Evolutionary conservation across 2,797 vertebrate genomes (phyloP), one percentile per base, ranked within the genome.

Genomic region (Euthynnus affinis): DNA sequence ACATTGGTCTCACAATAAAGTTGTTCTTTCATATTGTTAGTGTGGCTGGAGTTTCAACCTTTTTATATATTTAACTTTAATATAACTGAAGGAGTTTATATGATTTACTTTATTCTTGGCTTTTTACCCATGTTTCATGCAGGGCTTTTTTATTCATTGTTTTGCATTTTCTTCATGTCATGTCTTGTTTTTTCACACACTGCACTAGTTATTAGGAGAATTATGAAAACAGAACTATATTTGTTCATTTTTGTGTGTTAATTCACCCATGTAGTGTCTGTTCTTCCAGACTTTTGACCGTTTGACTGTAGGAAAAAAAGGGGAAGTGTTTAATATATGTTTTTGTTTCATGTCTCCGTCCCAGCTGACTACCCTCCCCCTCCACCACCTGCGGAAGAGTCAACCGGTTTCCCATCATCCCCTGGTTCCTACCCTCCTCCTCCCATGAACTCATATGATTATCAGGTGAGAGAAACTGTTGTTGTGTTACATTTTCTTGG

Each of bases 341-440:
- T 51, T 62, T 40, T 72, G 6, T 52, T 40, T 32, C 6, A 14
- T 20, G 48, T 51, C 20, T 42, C 74, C 49, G 90, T 86, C 83
- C 42, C 87, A 96, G 96, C 91, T 27, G 97, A 98, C 82, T 97
- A 96, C 88, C 96, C 93, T 14, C 96, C 94, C 40, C 97, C 97
- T 0, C 96, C 97, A 0, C 97, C 97, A 74, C 96, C 96, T 82
- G 89, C 93, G 0, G 95, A 96, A 60, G 96, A 98, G 5, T 87
- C 93, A 0, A 88, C 93, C 29, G 89, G 80, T 76, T 81, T 97
- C 70, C 91, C 93, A 10, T 75, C 87, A 0, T 86, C 96, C 3
- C 75, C 93, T 1, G 92, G 93, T 37, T 95, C 94, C 83, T 97
- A 96, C 48, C 97, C 95, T 10, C 85, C 91, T 27, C 96, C 97